Base-by-base conservation (phyloP, 2,888 invertebrate species). In the Tolmerus cingulatus region DNA sequence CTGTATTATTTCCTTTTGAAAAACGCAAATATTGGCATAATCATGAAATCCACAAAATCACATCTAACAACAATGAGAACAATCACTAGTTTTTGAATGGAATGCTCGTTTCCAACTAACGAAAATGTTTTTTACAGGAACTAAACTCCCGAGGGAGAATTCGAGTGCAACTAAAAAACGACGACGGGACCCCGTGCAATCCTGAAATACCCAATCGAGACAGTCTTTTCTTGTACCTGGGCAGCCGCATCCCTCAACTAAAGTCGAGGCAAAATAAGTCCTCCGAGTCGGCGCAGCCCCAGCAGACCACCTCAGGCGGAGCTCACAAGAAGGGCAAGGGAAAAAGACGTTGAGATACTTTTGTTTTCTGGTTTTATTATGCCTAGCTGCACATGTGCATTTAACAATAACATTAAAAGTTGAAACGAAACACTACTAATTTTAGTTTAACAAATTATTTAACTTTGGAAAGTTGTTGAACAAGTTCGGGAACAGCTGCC, bases 91-190 rank as follows among this genome's bases (percentile, higher is more conserved):
- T 79, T 46, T 23, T 79, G 2, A 7, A 40, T 2, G 12, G 12
- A 40, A 40, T 40, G 12, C 12, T 40, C 40, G 40, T 40, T 40
- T 40, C 40, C 19, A 77, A 0, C 37, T 77, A 74, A 74, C 27
- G 1, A n/a, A n/a, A 37, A n/a, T 51, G 19, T 43, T 74, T 37
- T 37, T 92, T 91, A 1, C 90, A 94, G 94, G 99, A 99, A 93
- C 93, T 96, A 88, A 93, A 96, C 77, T 95, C 94, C 90, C 94
- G 97, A 89, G 99, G 99, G 1, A 95, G 99, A 87, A 96, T 99
- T 89, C 94, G 99, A 86, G 96, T 99, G 0, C 98, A 99, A 91
- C 93, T 99, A 88, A 97, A 96, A 91, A 96, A 97, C 92, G 97
- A 98, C 91, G 97, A 98, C 92, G 98, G 97, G 0, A 93, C 95